phyloP scores from a whole-genome alignment of 2,888 invertebrate species.

The Eupithecia vulgata region DNA sequence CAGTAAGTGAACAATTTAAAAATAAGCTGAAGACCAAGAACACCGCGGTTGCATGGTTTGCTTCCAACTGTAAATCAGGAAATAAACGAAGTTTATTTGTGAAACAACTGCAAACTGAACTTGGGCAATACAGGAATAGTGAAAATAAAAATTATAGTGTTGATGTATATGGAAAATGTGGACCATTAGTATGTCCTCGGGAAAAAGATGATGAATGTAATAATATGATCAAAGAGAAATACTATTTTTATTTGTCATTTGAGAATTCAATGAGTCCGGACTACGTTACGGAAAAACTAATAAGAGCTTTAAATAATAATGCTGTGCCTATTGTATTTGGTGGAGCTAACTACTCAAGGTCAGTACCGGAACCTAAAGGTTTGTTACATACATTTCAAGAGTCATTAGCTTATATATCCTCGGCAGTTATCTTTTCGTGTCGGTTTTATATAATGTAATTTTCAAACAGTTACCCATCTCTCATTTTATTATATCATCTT shows the following conservation, averaged over 20 bases:
- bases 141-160: conserved; percentile 23
- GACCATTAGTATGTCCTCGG: conserved; percentile 42
- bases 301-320: conserved; percentile 67
- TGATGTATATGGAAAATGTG: conserved; percentile 52
- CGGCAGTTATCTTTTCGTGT: not conserved
- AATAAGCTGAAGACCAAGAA: conserved; percentile 51
- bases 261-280: conserved; percentile 68
- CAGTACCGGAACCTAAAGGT: conserved; percentile 9
- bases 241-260: conserved; percentile 70
- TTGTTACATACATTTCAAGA: not conserved
- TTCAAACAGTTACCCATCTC: no score
- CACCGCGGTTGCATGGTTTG: conserved; percentile 58
- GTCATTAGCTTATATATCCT: no score
- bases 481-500: no score
- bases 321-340: conserved; percentile 88
- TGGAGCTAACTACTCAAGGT: conserved; percentile 74
- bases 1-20: conserved; percentile 54
- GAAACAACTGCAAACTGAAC: conserved; percentile 34
- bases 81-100: conserved; percentile 43
- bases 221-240: conserved; percentile 49
- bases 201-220: conserved; percentile 52
- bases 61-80: conserved; percentile 46
- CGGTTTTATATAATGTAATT: not conserved
- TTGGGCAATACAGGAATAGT: conserved; percentile 32
- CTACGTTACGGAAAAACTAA: conserved; percentile 64